Conservation (phyloP, 2,797 vertebrate species). For the Chrosomus eos region DNA sequence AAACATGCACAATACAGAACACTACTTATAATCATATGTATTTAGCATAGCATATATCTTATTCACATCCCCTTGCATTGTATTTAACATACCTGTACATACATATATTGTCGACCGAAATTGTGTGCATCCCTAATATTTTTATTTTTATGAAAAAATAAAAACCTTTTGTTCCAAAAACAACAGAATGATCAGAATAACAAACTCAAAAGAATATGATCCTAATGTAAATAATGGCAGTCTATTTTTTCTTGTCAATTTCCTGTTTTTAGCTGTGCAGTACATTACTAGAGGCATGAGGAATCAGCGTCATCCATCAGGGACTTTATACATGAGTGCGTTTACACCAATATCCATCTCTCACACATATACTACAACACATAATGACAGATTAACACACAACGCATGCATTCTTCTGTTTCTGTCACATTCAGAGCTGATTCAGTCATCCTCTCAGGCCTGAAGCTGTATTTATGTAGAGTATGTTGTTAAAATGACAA, state of each 20-base stretch:
- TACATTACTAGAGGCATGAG: neutral
- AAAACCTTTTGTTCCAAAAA: neutral
- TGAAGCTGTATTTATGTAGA: conserved; percentile 14
- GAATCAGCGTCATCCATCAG: neutral
- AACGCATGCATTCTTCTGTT: conserved; percentile 10
- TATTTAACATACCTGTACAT: too few relatives aligned
- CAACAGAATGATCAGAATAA: neutral
- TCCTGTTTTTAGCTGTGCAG: conserved; percentile 1
- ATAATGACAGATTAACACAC: conserved; percentile 10
- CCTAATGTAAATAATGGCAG: neutral
- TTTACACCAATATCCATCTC: conserved; percentile 16
- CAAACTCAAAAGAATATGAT: neutral
- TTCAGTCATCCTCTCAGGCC: conserved; percentile 5
- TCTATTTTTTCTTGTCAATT: neutral
- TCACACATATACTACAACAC: conserved; percentile 10
- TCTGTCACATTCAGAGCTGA: conserved; percentile 2
- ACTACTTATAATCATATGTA: too few relatives aligned
- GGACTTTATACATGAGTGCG: neutral
- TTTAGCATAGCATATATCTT: too few relatives aligned
- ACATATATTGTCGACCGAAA: too few relatives aligned
- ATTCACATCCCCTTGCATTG: too few relatives aligned
- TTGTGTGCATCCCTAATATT: too few relatives aligned
- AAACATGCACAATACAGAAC: too few relatives aligned
- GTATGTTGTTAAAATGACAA: conserved; percentile 24
- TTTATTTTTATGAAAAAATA: too few relatives aligned